A percentile compares a stretch with the other conserved stretches of the same genome.
Evolutionary conservation across 2,797 vertebrate species (phyloP).

Genomic region (Sebastes itinus): DNA sequence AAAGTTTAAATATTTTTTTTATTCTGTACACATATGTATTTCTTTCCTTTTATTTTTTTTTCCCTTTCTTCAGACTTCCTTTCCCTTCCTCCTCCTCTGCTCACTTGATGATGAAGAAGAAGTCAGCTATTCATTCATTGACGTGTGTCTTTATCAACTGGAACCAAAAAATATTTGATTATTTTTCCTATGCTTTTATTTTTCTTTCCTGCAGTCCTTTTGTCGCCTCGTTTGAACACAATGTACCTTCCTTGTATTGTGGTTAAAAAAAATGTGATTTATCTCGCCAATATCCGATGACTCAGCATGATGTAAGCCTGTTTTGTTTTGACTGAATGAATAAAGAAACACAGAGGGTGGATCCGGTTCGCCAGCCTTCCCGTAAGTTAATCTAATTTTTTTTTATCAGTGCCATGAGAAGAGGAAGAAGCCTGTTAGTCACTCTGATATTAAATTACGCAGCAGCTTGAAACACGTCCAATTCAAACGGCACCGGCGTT

Average conservation of each 20-base stretch:
- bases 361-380: conserved; percentile 39
- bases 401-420: conserved; percentile 7
- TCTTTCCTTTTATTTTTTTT: background rate
- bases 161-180: background rate
- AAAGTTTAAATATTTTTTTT: no score
- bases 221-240: background rate
- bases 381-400: conserved; percentile 21
- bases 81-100: background rate
- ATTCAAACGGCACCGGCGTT: conserved; percentile 30
- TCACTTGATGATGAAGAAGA: background rate
- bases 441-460: conserved; percentile 50
- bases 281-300: conserved; percentile 23
- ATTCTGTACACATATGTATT: background rate
- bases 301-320: background rate
- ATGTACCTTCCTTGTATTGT: conserved; percentile 25
- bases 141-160: no score
- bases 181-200: background rate
- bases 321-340: background rate
- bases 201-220: background rate
- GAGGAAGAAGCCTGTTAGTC: conserved; percentile 52
- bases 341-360: background rate
- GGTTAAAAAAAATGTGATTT: background rate
- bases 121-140: background rate
- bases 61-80: no score
- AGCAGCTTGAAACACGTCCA: conserved; percentile 54